phyloP scores from a whole-genome alignment of 2,888 invertebrate species.

The Pocota personata region DNA sequence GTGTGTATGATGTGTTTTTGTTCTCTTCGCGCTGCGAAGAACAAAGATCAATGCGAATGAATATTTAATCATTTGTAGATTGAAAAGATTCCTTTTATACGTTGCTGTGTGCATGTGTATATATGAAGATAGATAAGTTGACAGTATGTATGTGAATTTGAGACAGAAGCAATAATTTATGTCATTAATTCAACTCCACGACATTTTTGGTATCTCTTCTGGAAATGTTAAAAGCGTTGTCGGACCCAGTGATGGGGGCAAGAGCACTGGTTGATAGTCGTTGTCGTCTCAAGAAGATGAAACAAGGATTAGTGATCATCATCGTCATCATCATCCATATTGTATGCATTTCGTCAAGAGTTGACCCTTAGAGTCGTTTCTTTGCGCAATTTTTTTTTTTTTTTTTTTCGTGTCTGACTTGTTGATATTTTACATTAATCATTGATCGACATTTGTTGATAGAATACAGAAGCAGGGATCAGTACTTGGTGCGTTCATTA shows the following conservation, averaged over 20 bases:
- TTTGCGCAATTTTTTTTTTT: not conserved
- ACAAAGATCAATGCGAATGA: constrained; percentile 69
- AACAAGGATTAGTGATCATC: constrained; percentile 36
- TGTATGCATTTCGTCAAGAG: constrained; percentile 54
- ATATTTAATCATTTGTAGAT: constrained; percentile 68
- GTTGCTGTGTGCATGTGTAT: constrained; percentile 10
- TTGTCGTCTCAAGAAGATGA: constrained; percentile 25
- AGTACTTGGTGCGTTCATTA: constrained; percentile 39
- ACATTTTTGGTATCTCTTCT: constrained; percentile 64
- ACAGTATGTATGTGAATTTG: constrained; percentile 62
- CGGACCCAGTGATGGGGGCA: constrained; percentile 5
- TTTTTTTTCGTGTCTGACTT: constrained; percentile 18
- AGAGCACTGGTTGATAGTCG: not conserved
- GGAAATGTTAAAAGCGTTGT: constrained; percentile 60
- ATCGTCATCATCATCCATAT: constrained; percentile 44
- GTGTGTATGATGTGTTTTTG: constrained; percentile 8
- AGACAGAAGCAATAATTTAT: constrained; percentile 71
- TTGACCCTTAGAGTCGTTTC: constrained; percentile 46
- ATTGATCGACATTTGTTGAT: constrained; percentile 65
- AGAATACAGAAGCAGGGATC: constrained; percentile 47
- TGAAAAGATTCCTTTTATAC: constrained; percentile 48
- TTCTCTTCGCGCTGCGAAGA: constrained; percentile 42
- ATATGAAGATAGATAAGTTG: constrained; percentile 57
- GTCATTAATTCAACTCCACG: constrained; percentile 69
- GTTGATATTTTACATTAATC: constrained; percentile 64